phyloP scores from a whole-genome alignment of 2,797 vertebrate species.

The Kryptolebias ocellatus region DNA sequence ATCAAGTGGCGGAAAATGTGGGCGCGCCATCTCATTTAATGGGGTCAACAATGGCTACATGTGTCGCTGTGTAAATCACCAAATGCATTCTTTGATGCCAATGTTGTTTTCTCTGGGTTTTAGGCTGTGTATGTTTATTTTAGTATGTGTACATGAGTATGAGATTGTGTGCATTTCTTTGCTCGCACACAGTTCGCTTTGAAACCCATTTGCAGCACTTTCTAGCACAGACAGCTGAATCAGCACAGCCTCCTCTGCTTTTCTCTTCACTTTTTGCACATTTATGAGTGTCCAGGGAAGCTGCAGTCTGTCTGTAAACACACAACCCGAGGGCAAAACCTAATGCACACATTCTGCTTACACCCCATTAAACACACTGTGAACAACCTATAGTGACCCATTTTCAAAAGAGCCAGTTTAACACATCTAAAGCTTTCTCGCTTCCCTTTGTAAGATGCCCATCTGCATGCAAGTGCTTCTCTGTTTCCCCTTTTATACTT shows the following conservation, averaged over 20 bases:
- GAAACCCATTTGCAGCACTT: slow-evolving; percentile 38
- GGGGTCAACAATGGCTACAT: slow-evolving; percentile 49
- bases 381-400: slow-evolving; percentile 52
- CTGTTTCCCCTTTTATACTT: slow-evolving; percentile 40
- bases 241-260: slow-evolving; percentile 54
- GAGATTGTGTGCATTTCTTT: slow-evolving; percentile 20
- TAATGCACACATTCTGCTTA: slow-evolving; percentile 50
- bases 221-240: slow-evolving; percentile 62
- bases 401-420: slow-evolving; percentile 41
- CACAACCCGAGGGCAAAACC: slow-evolving; percentile 55
- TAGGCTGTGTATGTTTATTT: slow-evolving; percentile 25
- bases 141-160: slow-evolving; percentile 6
- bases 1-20: slow-evolving; percentile 69
- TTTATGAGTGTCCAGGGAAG: slow-evolving; percentile 55
- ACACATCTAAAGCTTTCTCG: slow-evolving; percentile 21
- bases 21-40: slow-evolving; percentile 59
- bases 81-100: slow-evolving; percentile 25
- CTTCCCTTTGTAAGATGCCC: slow-evolving; percentile 12
- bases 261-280: slow-evolving; percentile 42
- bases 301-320: slow-evolving; percentile 68
- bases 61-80: slow-evolving; percentile 40
- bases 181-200: slow-evolving; percentile 41
- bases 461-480: slow-evolving; percentile 12
- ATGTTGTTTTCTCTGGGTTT: slow-evolving; percentile 25
- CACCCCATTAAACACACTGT: slow-evolving; percentile 63